Percentiles rank a stretch among this genome's conserved stretches.
These are phyloP conservation scores for Brienomyrus longianalis DNA, from an alignment of 2,113 vertebrate genomes.

Conservation along the genomic window DNA sequence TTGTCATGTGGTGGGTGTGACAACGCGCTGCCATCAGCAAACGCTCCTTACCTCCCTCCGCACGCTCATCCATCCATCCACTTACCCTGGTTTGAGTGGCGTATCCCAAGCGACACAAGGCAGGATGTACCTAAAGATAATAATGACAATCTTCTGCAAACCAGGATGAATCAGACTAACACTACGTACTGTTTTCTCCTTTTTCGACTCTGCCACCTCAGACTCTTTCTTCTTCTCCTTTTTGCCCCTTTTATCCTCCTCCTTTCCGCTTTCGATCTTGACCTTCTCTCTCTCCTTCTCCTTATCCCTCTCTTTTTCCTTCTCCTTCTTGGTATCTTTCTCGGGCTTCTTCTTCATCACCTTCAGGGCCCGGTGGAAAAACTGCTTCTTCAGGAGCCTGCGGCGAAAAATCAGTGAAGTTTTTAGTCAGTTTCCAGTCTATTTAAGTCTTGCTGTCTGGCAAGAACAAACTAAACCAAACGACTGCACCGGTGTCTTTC, in stretches of 20 bases:
- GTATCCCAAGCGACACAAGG: neutral
- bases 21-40: no score
- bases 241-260: conserved; percentile 36
- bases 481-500: neutral
- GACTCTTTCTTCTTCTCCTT: neutral
- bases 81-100: neutral
- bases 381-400: conserved; percentile 95
- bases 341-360: conserved; percentile 98
- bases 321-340: conserved; percentile 83
- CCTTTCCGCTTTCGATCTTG: conserved; percentile 63
- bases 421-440: neutral
- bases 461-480: neutral
- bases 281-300: conserved; percentile 70
- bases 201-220: neutral
- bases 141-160: neutral
- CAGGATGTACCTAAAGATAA: neutral
- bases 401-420: neutral
- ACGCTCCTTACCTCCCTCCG: no score
- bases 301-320: conserved; percentile 63
- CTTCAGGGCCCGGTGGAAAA: conserved; percentile 93
- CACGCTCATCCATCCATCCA: neutral
- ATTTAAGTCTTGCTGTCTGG: neutral
- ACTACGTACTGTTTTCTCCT: neutral
- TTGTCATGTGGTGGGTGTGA: no score
- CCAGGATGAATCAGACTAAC: neutral